Conservation (phyloP, 2,113 vertebrate genomes). For the Antigone vipio region DNA sequence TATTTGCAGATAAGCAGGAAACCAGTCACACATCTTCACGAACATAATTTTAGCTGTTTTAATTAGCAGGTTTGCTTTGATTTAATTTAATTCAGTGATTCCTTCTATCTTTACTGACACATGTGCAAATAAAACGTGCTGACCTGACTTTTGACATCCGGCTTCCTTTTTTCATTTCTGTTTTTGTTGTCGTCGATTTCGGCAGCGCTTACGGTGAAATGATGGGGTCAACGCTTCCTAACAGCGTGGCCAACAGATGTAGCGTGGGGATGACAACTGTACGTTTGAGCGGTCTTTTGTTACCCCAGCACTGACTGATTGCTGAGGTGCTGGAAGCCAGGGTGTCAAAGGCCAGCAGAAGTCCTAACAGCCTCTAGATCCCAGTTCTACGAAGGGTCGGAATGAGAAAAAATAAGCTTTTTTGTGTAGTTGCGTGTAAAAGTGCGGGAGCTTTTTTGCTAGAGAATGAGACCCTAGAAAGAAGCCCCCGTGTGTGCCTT, state of each 20-base stretch:
- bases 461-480: not conserved
- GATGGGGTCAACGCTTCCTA: slow-evolving; percentile 42
- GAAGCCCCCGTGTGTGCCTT: not conserved
- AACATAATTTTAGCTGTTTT: slow-evolving; percentile 57
- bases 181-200: slow-evolving; percentile 55
- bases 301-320: slow-evolving; percentile 5
- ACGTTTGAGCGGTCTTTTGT: not conserved
- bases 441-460: not conserved
- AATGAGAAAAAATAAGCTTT: not conserved
- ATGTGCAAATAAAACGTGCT: slow-evolving; percentile 52
- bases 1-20: slow-evolving; percentile 49
- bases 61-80: slow-evolving; percentile 59
- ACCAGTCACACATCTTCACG: slow-evolving; percentile 46
- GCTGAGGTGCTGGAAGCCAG: not conserved
- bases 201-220: not conserved
- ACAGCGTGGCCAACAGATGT: slow-evolving; percentile 27
- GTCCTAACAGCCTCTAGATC: not conserved
- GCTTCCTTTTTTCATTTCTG: not conserved
- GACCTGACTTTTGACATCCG: slow-evolving; percentile 35
- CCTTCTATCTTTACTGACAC: slow-evolving; percentile 41
- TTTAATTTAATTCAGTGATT: slow-evolving; percentile 57
- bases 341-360: slow-evolving; percentile 49
- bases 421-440: not conserved
- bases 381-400: not conserved
- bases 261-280: slow-evolving; percentile 41